phyloP scores from a whole-genome alignment of 2,797 vertebrate species.

The Amniataba percoides region DNA sequence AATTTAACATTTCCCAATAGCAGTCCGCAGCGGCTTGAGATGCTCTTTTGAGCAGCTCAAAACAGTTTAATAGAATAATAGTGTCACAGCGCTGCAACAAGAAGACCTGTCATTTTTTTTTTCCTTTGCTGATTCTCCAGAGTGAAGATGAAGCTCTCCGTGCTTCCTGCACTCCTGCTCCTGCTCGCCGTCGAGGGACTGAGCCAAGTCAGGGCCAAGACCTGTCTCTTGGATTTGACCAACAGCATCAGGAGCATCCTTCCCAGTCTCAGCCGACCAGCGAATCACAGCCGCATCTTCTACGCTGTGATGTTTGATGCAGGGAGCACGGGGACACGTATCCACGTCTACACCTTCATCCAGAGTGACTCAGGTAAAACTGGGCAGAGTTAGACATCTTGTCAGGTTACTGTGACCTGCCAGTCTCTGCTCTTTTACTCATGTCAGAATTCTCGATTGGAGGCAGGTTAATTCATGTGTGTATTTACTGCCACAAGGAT shows the following conservation, averaged over 20 bases:
- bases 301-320: conserved; percentile 98
- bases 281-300: conserved; percentile 88
- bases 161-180: conserved; percentile 53
- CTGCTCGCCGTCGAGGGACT: conserved; percentile 64
- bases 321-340: conserved; percentile 96
- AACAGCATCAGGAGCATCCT: conserved; percentile 65
- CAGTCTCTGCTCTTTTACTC: not conserved
- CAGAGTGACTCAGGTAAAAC: conserved; percentile 86
- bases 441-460: not conserved
- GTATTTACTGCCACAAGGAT: not conserved
- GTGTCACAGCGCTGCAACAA: not conserved
- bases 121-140: conserved; percentile 47
- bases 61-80: not conserved
- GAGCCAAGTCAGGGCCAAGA: conserved; percentile 63
- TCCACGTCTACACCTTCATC: conserved; percentile 96
- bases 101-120: not conserved
- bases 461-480: not conserved
- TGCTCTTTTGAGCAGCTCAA: conserved; percentile 8
- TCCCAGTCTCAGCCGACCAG: conserved; percentile 84
- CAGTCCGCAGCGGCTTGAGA: conserved; percentile 31
- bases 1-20: conserved; percentile 34
- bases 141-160: conserved; percentile 73
- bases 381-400: not conserved
- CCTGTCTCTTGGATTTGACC: conserved; percentile 63
- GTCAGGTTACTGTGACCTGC: not conserved